Conservation (phyloP, 2,113 vertebrate genomes). For the Chionodraco myersi region DNA sequence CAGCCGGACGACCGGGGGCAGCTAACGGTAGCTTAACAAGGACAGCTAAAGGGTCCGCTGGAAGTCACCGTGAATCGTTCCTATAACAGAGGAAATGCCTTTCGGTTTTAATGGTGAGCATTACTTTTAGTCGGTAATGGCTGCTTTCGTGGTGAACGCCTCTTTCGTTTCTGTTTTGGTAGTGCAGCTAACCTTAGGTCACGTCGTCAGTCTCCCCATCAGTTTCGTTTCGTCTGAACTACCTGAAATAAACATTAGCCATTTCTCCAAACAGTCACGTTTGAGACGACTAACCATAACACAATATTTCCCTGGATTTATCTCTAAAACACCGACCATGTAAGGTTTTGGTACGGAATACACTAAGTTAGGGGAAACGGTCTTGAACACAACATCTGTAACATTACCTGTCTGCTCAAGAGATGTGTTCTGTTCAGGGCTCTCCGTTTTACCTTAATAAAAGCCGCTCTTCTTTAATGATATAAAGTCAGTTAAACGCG, state of each 20-base stretch:
- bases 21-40: conserved; percentile 33
- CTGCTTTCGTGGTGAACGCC: neutral
- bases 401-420: too few relatives aligned
- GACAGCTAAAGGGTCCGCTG: conserved; percentile 16
- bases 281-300: too few relatives aligned
- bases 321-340: neutral
- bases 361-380: too few relatives aligned
- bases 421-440: neutral
- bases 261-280: too few relatives aligned
- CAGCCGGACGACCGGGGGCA: conserved; percentile 39
- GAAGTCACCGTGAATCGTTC: conserved; percentile 5
- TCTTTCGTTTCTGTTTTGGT: conserved; percentile 21
- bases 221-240: conserved; percentile 18
- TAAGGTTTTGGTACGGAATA: neutral
- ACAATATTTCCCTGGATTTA: too few relatives aligned
- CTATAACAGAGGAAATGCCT: neutral
- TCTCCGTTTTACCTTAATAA: neutral
- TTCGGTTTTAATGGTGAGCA: conserved; percentile 14
- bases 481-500: too few relatives aligned
- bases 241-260: neutral
- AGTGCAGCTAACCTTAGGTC: conserved; percentile 39
- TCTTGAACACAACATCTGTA: too few relatives aligned
- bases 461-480: neutral
- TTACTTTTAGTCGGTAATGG: neutral
- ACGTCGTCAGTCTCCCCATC: neutral